These are phyloP conservation scores for Sphaeridia pumilis DNA, from an alignment of 2,888 invertebrate genomes.

Conservation along the genomic window DNA sequence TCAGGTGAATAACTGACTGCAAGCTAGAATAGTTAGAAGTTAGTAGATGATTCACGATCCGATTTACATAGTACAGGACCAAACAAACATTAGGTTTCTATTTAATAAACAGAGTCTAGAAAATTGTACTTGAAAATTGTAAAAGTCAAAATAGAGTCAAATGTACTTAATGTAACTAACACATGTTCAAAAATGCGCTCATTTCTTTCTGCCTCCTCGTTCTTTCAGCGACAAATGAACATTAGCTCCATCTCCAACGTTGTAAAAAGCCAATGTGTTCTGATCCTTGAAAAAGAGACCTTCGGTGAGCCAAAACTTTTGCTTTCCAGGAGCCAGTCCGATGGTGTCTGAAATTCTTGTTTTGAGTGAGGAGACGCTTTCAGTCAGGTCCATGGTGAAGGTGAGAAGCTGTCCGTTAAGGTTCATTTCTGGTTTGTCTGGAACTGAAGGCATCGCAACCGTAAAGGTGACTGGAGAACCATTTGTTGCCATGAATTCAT, in stretches of 20 bases:
- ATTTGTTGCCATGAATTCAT: conserved; percentile 59
- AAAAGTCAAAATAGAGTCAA: no score
- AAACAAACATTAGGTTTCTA: no score
- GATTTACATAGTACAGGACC: no score
- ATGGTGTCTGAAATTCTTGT: conserved; percentile 71
- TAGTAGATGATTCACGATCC: no score
- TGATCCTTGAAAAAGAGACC: conserved; percentile 97
- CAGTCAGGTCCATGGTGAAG: conserved; percentile 62
- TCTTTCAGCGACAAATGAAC: conserved; percentile 90
- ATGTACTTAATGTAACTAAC: no score
- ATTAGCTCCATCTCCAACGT: conserved; percentile 69
- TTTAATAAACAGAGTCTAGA: no score
- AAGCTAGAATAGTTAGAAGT: no score
- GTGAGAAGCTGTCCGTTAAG: conserved; percentile 78
- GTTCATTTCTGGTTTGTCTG: conserved; percentile 91
- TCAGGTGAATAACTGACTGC: no score
- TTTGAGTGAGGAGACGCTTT: conserved; percentile 75
- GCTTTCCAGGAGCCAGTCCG: conserved; percentile 92
- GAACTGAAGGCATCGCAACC: conserved; percentile 67
- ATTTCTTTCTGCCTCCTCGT: conserved; percentile 94
- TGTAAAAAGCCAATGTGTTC: conserved; percentile 89
- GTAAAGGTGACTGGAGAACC: conserved; percentile 67
- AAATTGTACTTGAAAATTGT: no score
- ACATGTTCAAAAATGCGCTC: no score
- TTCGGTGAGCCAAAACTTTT: conserved; percentile 93